A percentile compares a stretch with the other conserved stretches of the same genome.
Conservation (phyloP, 2,113 vertebrate genomes). For the Dendropsophus ebraccatus region DNA sequence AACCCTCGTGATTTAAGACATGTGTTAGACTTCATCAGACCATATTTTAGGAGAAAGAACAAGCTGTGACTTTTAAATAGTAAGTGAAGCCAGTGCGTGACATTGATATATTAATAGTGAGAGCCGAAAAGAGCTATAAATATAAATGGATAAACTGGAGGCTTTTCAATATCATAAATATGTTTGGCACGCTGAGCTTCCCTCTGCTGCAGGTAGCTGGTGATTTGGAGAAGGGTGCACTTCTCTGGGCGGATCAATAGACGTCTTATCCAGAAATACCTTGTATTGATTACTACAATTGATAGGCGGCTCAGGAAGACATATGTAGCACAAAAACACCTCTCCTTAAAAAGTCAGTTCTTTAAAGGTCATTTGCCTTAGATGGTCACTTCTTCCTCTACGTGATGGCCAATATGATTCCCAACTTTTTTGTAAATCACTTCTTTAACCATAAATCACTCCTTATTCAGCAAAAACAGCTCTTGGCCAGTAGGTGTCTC, state of each 20-base stretch:
- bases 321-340: neutral
- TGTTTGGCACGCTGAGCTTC: neutral
- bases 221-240: neutral
- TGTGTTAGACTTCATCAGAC: neutral
- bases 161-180: neutral
- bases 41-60: slow-evolving; percentile 9
- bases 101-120: slow-evolving; percentile 11
- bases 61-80: slow-evolving; percentile 20
- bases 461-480: too few relatives aligned
- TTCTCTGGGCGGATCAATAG: neutral
- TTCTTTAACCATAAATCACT: too few relatives aligned
- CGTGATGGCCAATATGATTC: too few relatives aligned
- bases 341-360: too few relatives aligned
- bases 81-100: neutral
- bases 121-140: neutral
- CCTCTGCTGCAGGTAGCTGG: neutral
- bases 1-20: neutral
- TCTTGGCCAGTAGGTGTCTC: too few relatives aligned
- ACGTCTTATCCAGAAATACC: neutral
- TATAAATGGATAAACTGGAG: neutral
- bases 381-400: too few relatives aligned
- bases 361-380: too few relatives aligned
- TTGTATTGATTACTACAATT: neutral
- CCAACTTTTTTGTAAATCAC: too few relatives aligned
- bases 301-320: neutral